Evolutionary conservation across 2,113 vertebrate genomes (phyloP).

Genomic region (Vulpes vulpes): DNA sequence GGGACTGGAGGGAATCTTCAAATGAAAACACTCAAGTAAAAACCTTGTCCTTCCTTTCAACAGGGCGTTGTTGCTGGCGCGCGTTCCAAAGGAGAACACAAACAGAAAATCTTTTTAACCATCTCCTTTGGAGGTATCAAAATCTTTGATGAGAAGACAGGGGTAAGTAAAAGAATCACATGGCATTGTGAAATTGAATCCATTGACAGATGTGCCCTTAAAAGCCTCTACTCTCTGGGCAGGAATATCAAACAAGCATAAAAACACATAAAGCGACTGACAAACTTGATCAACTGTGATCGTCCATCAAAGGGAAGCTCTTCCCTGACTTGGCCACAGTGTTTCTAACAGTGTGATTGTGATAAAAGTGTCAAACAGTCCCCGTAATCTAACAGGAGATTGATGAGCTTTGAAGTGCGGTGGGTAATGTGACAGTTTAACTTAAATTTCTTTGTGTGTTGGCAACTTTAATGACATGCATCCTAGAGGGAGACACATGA

Average conservation of each 20-base stretch:
- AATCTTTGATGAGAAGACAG: slow-evolving; percentile 99
- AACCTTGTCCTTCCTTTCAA: slow-evolving; percentile 81
- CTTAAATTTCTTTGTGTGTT: slow-evolving; percentile 59
- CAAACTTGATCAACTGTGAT: slow-evolving; percentile 68
- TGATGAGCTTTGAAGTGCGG: slow-evolving; percentile 59
- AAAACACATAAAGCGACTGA: slow-evolving; percentile 70
- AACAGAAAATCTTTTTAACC: slow-evolving; percentile 98
- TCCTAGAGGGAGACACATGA: background rate
- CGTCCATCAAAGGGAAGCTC: slow-evolving; percentile 74
- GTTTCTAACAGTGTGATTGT: slow-evolving; percentile 51
- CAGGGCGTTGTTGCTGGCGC: slow-evolving; percentile 96
- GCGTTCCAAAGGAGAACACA: slow-evolving; percentile 99
- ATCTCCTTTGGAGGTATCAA: slow-evolving; percentile 99
- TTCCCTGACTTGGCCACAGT: slow-evolving; percentile 54
- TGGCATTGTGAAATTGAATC: slow-evolving; percentile 41
- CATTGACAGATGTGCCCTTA: slow-evolving; percentile 68
- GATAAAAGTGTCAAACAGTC: slow-evolving; percentile 62
- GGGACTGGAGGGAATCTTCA: slow-evolving; percentile 60
- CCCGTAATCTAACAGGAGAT: slow-evolving; percentile 63
- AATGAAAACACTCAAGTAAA: slow-evolving; percentile 71
- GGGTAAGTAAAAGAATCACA: slow-evolving; percentile 91
- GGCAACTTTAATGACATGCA: background rate
- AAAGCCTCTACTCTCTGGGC: slow-evolving; percentile 64
- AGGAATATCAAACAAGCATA: slow-evolving; percentile 73
- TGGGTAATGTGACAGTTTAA: slow-evolving; percentile 45